These are phyloP conservation scores for Ceratina australensis DNA, from an alignment of 1,140 invertebrate genomes.

Conservation along the genomic window DNA sequence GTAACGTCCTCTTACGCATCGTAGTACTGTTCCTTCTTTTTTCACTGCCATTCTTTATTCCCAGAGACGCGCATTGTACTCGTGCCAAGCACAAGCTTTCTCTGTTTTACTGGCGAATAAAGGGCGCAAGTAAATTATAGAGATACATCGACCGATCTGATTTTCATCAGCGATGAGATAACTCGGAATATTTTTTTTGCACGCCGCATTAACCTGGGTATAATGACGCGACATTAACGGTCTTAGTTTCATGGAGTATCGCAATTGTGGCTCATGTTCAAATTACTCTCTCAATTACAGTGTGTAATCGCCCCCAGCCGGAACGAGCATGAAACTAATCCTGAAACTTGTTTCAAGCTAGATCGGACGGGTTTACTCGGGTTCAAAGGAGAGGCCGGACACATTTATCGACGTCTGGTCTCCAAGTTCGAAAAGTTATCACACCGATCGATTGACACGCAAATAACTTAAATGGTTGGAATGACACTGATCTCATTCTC, in stretches of 20 bases:
- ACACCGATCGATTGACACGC: no score
- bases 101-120: no score
- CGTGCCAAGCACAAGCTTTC: not conserved
- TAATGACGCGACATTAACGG: not conserved
- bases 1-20: not conserved
- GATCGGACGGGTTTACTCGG: constrained; percentile 7
- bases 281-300: constrained; percentile 13
- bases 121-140: no score
- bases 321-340: constrained; percentile 17
- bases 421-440: not conserved
- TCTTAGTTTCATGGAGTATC: not conserved
- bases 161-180: not conserved
- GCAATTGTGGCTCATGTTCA: constrained; percentile 11
- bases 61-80: not conserved
- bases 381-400: not conserved
- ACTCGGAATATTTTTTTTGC: not conserved
- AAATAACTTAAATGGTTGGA: no score
- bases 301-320: constrained; percentile 4
- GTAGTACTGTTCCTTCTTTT: no score
- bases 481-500: no score
- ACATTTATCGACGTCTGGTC: constrained; percentile 11
- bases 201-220: not conserved
- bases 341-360: constrained; percentile 18
- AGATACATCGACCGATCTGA: no score
- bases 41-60: not conserved